Percentiles rank a stretch among this genome's conserved stretches.
Evolutionary conservation across 2,113 vertebrate genomes (phyloP).

Genomic region (Psettodes erumei): DNA sequence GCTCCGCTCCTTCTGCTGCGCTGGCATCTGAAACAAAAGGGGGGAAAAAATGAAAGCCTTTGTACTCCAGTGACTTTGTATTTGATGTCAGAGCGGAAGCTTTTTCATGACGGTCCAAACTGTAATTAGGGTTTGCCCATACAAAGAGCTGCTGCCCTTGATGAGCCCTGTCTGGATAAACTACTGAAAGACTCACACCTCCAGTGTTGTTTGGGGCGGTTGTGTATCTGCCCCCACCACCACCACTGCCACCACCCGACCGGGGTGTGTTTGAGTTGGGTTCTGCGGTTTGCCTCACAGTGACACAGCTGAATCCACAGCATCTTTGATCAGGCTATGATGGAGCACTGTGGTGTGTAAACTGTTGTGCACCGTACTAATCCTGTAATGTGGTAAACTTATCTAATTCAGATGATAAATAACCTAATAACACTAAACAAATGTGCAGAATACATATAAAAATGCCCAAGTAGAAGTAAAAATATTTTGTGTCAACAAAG

Average conservation of each 20-base stretch:
- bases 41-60: conserved; percentile 68
- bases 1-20: conserved; percentile 48
- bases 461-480: neutral
- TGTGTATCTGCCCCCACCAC: conserved; percentile 16
- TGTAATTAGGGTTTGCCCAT: conserved; percentile 68
- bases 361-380: neutral
- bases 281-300: conserved; percentile 39
- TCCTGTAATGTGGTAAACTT: neutral
- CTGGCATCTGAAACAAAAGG: conserved; percentile 69
- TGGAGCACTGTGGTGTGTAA: conserved; percentile 36
- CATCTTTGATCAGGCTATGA: conserved; percentile 26
- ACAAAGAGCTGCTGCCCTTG: conserved; percentile 67
- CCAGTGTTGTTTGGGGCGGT: conserved; percentile 41
- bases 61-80: conserved; percentile 63
- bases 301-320: conserved; percentile 56
- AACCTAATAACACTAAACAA: neutral
- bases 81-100: conserved; percentile 75
- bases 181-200: conserved; percentile 63
- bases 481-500: neutral
- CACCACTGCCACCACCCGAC: no score
- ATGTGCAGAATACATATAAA: neutral
- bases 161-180: conserved; percentile 64
- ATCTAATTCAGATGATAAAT: neutral
- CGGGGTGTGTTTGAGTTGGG: conserved; percentile 38
- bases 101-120: conserved; percentile 68